Conservation (phyloP, 2,797 vertebrate genomes). For the Cyclura pinguis region DNA sequence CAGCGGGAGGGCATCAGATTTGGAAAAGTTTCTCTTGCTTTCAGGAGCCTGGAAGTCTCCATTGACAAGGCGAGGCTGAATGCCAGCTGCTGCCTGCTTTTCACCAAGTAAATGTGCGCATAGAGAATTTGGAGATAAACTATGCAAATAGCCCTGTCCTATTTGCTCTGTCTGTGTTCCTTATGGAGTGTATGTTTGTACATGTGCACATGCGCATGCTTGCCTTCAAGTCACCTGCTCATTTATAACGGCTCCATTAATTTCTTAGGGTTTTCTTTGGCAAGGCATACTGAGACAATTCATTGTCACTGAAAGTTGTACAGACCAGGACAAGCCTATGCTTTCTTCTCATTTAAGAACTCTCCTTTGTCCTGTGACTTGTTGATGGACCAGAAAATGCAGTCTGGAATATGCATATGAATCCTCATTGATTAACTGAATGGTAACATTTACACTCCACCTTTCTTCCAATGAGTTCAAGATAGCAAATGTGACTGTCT, state of each 20-base stretch:
- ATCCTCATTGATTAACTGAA: neutral
- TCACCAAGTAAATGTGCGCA: neutral
- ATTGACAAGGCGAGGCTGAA: neutral
- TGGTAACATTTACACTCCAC: neutral
- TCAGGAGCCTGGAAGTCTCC: neutral
- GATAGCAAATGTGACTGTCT: neutral
- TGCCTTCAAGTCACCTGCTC: too few relatives aligned
- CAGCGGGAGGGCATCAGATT: neutral
- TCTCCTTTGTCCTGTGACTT: neutral
- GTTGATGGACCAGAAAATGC: neutral
- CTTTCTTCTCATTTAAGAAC: neutral
- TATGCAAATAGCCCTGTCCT: neutral
- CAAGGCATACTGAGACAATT: neutral
- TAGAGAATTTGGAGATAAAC: neutral
- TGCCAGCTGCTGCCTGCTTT: too few relatives aligned
- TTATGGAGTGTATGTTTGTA: too few relatives aligned
- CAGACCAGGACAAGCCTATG: neutral
- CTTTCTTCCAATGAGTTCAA: neutral
- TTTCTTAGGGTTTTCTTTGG: too few relatives aligned
- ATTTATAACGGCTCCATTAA: too few relatives aligned
- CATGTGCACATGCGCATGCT: too few relatives aligned
- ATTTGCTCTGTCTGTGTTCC: neutral
- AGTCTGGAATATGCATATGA: neutral
- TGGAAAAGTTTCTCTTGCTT: neutral
- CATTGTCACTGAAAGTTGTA: neutral